Conservation (phyloP, 2,113 vertebrate species). For the Nothocercus julius region DNA sequence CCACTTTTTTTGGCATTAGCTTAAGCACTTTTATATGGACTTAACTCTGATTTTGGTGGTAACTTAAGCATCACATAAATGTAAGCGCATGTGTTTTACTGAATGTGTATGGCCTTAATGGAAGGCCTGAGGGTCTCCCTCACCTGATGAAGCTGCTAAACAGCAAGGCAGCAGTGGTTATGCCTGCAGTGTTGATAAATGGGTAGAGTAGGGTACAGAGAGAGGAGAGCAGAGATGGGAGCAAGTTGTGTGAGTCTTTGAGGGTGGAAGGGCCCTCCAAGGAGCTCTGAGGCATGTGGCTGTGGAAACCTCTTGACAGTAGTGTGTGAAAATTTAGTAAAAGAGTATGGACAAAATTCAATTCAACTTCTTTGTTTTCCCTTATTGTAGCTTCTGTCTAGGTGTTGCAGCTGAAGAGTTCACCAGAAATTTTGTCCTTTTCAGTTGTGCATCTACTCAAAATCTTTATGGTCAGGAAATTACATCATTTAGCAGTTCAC, state of each 20-base stretch:
- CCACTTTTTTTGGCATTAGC: not conserved
- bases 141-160: not conserved
- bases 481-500: not conserved
- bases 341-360: not conserved
- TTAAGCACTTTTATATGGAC: not conserved
- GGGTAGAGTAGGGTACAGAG: not conserved
- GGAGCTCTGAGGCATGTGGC: not conserved
- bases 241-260: not conserved
- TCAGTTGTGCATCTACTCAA: not conserved
- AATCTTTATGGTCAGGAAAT: not conserved
- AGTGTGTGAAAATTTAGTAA: not conserved
- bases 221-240: not conserved
- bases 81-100: not conserved
- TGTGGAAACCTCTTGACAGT: too few relatives aligned
- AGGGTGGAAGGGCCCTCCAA: not conserved
- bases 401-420: not conserved
- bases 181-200: not conserved
- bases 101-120: not conserved
- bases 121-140: not conserved
- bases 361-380: not conserved
- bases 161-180: not conserved
- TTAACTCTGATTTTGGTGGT: not conserved
- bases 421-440: not conserved
- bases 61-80: not conserved
- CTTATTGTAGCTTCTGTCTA: not conserved